Evolutionary conservation across 2,888 invertebrate genomes (phyloP), one percentile per base, ranked within the genome.

Genomic region (Torymus aiolomorphi): DNA sequence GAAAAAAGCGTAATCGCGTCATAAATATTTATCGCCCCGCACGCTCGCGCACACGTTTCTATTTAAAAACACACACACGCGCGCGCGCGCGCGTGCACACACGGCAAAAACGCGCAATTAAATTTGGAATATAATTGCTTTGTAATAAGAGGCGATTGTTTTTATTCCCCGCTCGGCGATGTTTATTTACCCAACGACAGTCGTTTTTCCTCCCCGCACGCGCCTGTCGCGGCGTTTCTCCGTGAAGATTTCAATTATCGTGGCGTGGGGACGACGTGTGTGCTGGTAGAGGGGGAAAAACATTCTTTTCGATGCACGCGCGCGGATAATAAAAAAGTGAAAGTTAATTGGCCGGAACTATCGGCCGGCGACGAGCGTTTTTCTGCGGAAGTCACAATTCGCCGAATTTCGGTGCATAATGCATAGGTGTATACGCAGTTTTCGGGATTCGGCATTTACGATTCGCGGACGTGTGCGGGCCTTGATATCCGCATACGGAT

Each of bases 281-380:
- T 8, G 42, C 42, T 42, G 42, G 14, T 20, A 56, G 8, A 52
- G 18, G 42, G 18, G 59, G 52, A 76, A 69, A 8, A 8, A 42
- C 42, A 42, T 42, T 42, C 42, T 10, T 67, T 59, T 16, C 66
- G 24, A 10, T 16, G 16, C 8, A 4, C 31, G 24, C 24, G 42
- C 18, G 56, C 20, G 18, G 12, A 12, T 75, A 69, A 56, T 74
- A 63, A 72, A 78, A 76, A 75, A 71, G 78, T 62, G 78, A 81
- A 78, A 81, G 78, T 78, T 81, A 81, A 78, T 81, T 81, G 81
- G 67, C 67, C 65, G 14, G 62, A 63, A 76, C 75, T 78, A 78
- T 78, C 69, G 72, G 67, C 76, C 71, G 78, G 52, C 71, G 31
- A 18, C 51, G n/a, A 72, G 56, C 56, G 20, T 63, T n/a, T 76